Evolutionary conservation across 2,113 vertebrate genomes (phyloP).

Genomic region (Piaya cayana): DNA sequence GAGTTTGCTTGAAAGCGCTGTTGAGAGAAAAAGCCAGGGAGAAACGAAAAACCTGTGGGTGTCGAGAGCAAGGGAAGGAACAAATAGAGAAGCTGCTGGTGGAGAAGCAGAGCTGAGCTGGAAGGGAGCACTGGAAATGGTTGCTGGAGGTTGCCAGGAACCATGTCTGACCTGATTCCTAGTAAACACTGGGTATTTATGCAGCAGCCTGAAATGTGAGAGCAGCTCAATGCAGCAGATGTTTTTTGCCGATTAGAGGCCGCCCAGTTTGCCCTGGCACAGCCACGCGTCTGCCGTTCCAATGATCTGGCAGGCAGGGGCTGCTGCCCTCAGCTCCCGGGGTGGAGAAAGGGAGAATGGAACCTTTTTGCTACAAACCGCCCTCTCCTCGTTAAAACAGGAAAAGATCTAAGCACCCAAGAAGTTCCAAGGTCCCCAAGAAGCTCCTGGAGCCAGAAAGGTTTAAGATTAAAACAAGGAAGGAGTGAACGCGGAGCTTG

Average conservation of each 20-base stretch:
- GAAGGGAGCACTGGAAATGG: conserved; percentile 24
- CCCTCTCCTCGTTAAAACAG: not conserved
- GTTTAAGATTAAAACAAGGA: not conserved
- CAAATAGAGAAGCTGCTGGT: not conserved
- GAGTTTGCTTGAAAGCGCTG: not conserved
- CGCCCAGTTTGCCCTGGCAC: conserved; percentile 43
- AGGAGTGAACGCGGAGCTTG: not conserved
- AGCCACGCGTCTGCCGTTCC: not conserved
- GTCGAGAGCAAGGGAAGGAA: not conserved
- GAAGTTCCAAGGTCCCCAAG: not conserved
- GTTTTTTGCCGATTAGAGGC: conserved; percentile 38
- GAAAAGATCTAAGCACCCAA: not conserved
- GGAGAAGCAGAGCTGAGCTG: conserved; percentile 1
- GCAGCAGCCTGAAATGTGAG: conserved; percentile 44
- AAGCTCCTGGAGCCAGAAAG: not conserved
- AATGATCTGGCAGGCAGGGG: conserved; percentile 7
- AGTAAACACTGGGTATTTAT: conserved; percentile 38
- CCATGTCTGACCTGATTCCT: conserved; percentile 31
- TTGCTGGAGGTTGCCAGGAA: conserved; percentile 2
- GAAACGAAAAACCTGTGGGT: not conserved
- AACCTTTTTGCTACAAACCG: conserved; percentile 1
- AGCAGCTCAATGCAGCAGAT: not conserved
- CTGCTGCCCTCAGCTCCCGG: not conserved
- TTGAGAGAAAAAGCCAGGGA: not conserved
- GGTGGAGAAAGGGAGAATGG: not conserved